Percentiles rank a stretch among this genome's conserved stretches.
These are phyloP conservation scores for Sarcophilus harrisii DNA, from an alignment of 2,797 vertebrate species.

Conservation along the genomic window DNA sequence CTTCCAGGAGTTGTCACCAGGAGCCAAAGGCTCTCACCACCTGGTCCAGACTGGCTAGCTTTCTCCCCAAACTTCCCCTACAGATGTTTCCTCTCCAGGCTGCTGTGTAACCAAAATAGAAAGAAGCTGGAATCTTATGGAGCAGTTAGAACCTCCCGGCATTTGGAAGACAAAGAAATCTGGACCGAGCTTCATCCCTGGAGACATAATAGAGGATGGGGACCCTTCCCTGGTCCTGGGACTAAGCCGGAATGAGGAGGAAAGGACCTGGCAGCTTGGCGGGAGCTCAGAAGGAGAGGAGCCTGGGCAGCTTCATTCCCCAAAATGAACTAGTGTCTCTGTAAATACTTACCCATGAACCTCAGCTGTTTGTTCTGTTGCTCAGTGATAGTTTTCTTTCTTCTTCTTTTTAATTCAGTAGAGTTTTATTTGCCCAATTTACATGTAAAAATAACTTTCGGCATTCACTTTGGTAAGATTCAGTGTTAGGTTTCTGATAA, in stretches of 20 bases:
- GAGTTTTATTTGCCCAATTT: too few species aligned
- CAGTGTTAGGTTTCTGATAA: neutral
- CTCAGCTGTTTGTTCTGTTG: neutral
- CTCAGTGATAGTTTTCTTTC: too few species aligned
- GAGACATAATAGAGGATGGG: neutral
- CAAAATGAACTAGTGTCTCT: neutral
- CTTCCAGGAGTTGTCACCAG: neutral
- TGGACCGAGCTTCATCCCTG: neutral
- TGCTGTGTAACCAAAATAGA: conserved; percentile 29
- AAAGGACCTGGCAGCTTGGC: neutral
- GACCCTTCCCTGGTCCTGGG: neutral
- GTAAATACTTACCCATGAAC: neutral
- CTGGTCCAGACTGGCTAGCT: neutral
- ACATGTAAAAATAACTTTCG: too few species aligned
- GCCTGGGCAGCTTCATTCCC: neutral
- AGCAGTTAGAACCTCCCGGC: neutral
- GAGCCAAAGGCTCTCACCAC: neutral
- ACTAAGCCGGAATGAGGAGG: neutral
- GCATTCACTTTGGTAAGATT: too few species aligned
- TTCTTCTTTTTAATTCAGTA: too few species aligned
- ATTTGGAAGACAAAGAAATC: neutral
- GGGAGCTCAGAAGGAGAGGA: too few species aligned
- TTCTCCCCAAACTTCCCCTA: neutral
- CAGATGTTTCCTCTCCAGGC: conserved; percentile 17
- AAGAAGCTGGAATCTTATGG: neutral